Evolutionary conservation across 2,888 invertebrate genomes (phyloP).

Genomic region (Leucoptera coffeella): DNA sequence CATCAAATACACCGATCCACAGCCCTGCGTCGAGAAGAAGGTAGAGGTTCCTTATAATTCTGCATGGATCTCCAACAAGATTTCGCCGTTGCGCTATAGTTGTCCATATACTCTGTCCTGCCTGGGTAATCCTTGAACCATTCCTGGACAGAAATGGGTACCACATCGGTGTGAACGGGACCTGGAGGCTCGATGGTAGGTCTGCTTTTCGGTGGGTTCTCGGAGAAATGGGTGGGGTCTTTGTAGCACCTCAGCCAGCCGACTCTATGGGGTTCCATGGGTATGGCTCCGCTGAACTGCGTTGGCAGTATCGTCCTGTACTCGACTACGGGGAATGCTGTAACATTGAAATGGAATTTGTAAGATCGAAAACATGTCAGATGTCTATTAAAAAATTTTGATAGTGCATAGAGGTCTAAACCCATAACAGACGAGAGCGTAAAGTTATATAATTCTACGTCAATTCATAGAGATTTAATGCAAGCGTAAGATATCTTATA

Average conservation of each 20-base stretch:
- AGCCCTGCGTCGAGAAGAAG: conserved; percentile 53
- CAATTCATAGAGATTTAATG: too few species aligned
- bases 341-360: not conserved
- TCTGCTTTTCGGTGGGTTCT: conserved; percentile 40
- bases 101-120: conserved; percentile 58
- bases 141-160: conserved; percentile 39
- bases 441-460: too few species aligned
- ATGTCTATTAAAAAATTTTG: too few species aligned
- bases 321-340: conserved; percentile 44
- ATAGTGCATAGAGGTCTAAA: too few species aligned
- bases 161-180: conserved; percentile 22
- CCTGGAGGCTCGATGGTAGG: conserved; percentile 51
- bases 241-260: conserved; percentile 55
- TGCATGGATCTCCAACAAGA: conserved; percentile 56
- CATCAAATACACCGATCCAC: conserved; percentile 48
- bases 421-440: too few species aligned
- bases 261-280: conserved; percentile 47
- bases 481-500: too few species aligned
- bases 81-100: conserved; percentile 53
- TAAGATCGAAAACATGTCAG: too few species aligned
- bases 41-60: conserved; percentile 56
- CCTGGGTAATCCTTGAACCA: conserved; percentile 55
- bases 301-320: conserved; percentile 54
- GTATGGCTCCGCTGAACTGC: too few species aligned
- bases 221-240: conserved; percentile 55